Conservation (phyloP, 2,797 vertebrate genomes). For the Pempheris klunzingeri region DNA sequence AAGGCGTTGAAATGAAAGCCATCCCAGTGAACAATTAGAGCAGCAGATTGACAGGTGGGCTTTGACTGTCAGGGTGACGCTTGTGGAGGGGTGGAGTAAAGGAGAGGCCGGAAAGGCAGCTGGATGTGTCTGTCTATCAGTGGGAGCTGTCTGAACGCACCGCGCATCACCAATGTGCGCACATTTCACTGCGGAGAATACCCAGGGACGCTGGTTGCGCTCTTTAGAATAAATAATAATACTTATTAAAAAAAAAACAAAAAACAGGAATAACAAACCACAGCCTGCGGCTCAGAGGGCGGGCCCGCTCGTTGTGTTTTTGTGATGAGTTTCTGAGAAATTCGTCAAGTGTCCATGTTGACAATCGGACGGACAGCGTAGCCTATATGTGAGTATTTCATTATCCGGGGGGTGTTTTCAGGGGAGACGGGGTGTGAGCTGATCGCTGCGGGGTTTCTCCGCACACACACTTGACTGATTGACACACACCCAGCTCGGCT, state of each 20-base stretch:
- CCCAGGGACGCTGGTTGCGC: conserved; percentile 80
- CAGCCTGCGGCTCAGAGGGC: conserved; percentile 37
- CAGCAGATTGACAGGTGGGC: conserved; percentile 98
- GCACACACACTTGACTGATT: conserved; percentile 72
- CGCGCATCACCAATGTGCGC: conserved; percentile 94
- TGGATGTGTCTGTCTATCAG: conserved; percentile 99
- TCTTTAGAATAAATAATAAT: conserved; percentile 86
- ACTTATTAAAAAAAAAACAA: conserved; percentile 50
- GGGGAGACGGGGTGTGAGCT: conserved; percentile 46
- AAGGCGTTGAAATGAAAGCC: conserved; percentile 81
- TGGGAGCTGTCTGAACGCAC: conserved; percentile 96
- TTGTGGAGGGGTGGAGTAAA: conserved; percentile 97
- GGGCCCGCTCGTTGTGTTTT: conserved; percentile 35
- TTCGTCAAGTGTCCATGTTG: conserved; percentile 81
- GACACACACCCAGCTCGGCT: conserved; percentile 74
- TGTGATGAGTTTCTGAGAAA: conserved; percentile 71
- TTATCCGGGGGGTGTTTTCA: conserved; percentile 72
- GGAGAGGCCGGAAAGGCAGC: conserved; percentile 95
- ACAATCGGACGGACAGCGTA: conserved; percentile 74
- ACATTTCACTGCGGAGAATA: conserved; percentile 90
- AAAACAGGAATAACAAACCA: not conserved
- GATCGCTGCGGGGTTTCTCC: conserved; percentile 44
- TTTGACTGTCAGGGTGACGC: conserved; percentile 99
- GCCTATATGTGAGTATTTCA: conserved; percentile 72
- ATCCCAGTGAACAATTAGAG: conserved; percentile 91